phyloP scores from a whole-genome alignment of 2,888 invertebrate species.

The Octodonta nipae region DNA sequence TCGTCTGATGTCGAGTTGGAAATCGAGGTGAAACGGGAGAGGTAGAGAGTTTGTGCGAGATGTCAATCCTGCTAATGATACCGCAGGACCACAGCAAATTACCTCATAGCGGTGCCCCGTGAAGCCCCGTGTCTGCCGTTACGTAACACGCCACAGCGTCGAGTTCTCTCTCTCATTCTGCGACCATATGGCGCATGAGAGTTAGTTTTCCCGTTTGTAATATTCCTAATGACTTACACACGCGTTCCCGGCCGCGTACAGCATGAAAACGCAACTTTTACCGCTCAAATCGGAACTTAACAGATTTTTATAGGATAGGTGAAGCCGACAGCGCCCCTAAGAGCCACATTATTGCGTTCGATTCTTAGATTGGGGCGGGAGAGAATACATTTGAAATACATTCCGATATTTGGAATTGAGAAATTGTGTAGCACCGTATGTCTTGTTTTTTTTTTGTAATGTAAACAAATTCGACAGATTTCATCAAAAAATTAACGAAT shows the following conservation, averaged over 20 bases:
- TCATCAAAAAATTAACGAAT: no score
- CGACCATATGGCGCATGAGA: slow-evolving; percentile 36
- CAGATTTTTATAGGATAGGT: slow-evolving; percentile 2
- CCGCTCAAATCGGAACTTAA: neutral
- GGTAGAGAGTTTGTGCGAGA: slow-evolving; percentile 26
- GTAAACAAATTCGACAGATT: no score
- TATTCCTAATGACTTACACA: slow-evolving; percentile 40
- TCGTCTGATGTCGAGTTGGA: slow-evolving; percentile 12
- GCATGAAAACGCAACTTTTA: slow-evolving; percentile 36
- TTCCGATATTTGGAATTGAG: no score
- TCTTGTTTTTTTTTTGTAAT: no score
- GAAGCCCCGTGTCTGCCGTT: neutral
- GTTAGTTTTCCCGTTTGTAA: slow-evolving; percentile 39
- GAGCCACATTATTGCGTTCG: no score
- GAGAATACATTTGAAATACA: no score
- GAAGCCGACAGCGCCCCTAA: slow-evolving; percentile 1
- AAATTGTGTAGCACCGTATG: no score
- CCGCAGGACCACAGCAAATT: slow-evolving; percentile 38
- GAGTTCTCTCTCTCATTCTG: slow-evolving; percentile 23
- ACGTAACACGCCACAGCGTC: slow-evolving; percentile 5
- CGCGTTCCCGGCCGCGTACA: slow-evolving; percentile 31
- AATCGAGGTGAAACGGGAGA: slow-evolving; percentile 28
- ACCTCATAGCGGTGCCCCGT: slow-evolving; percentile 22
- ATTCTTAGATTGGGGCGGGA: no score
- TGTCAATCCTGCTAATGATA: slow-evolving; percentile 41